Base-by-base conservation (phyloP, 2,888 invertebrate species). In the Gastrophysa polygoni region DNA sequence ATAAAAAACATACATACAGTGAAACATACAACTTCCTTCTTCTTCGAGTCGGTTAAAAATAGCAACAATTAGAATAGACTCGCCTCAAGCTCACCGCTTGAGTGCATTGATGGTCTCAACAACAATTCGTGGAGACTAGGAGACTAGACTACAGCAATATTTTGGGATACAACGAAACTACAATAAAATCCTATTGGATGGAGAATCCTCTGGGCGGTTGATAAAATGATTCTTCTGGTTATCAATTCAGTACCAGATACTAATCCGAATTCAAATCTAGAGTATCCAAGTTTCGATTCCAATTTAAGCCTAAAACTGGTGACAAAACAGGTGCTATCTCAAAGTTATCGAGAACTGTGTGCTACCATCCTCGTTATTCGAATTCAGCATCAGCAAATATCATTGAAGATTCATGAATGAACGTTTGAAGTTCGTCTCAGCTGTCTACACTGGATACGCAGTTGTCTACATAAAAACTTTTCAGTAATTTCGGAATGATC, bases 381-480 rank as follows among this genome's bases (percentile, higher is more conserved):
- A 64, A 61, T 17, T 55, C 43, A 1, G 52, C 64, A 50, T 64
- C 64, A 0, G 38, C 32, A 58, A 64, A 48, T 14, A 64, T 14
- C 10, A 8, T 14, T 1, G 16, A 17, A 16, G 57, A 48, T 54
- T 61, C 55, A 1, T 21, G 28, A 32, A 64, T 64, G 38, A 64
- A 61, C 10, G 44, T 47, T 10, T 54, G 28, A 28, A 60, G 29
- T 10, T 32, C 16, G 1, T 51, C 44, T 51, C 54, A 21, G n/a
- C 47, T 10, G 11, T 38, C 18, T 2, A 66, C 55, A 52, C 63
- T 63, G 2, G 66, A 56, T 0, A 67, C 58, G 34, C 60, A 63
- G 29, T 63, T 63, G 43, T 65, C 61, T 0, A 59, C 61, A 48
- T 65, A 56, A 50, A 64, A 66, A 57, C 59, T 61, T 47, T 51